phyloP scores from a whole-genome alignment of 2,797 vertebrate genomes.

The Dryobates pubescens region DNA sequence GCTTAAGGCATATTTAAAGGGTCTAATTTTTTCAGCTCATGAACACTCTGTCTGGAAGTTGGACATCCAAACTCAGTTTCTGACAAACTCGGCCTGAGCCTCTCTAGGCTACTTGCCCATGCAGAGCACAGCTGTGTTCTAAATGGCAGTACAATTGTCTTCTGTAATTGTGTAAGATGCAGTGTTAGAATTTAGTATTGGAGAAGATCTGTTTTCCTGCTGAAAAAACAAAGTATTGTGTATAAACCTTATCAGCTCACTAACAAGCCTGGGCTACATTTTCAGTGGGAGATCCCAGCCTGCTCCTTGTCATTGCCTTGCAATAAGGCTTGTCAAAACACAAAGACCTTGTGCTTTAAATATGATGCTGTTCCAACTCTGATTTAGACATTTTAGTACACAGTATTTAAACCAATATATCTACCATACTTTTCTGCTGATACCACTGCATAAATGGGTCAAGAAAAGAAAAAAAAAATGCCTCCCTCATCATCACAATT shows the following conservation, averaged over 20 bases:
- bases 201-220: neutral
- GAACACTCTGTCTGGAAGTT: neutral
- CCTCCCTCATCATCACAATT: neutral
- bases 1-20: neutral
- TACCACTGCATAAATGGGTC: neutral
- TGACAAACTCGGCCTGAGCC: neutral
- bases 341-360: neutral
- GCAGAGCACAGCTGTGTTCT: neutral
- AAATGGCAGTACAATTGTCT: neutral
- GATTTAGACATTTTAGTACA: neutral
- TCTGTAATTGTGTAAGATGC: slow-evolving; percentile 1
- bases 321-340: slow-evolving; percentile 3
- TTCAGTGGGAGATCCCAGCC: neutral
- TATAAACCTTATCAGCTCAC: neutral
- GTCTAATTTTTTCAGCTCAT: slow-evolving; percentile 5
- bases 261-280: neutral
- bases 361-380: neutral
- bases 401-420: slow-evolving; percentile 15
- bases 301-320: neutral
- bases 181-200: neutral
- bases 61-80: neutral
- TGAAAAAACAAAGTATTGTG: neutral
- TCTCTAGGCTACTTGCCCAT: neutral
- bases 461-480: neutral
- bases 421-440: neutral